These are phyloP conservation scores for Spondyliosoma cantharus DNA, from an alignment of 2,797 vertebrate species.

Conservation along the genomic window DNA sequence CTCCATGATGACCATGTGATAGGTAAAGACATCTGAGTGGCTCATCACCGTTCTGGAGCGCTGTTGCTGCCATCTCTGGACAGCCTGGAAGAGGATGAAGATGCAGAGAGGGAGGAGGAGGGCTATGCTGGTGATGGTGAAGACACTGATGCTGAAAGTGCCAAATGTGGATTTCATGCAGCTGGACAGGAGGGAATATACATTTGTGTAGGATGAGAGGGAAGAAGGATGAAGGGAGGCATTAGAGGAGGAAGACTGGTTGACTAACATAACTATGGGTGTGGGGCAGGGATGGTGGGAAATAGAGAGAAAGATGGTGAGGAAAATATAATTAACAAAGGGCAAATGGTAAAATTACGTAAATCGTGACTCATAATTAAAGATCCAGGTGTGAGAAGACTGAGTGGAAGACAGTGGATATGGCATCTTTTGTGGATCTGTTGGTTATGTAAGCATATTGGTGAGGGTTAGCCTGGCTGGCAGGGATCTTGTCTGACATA, in stretches of 20 bases:
- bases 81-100: not conserved
- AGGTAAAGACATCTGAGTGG: not conserved
- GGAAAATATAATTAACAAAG: not conserved
- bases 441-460: no score
- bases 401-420: no score
- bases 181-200: not conserved
- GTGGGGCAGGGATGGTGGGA: not conserved
- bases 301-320: not conserved
- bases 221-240: not conserved
- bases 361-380: no score
- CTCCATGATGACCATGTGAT: not conserved
- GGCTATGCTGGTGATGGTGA: not conserved
- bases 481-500: no score
- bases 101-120: not conserved
- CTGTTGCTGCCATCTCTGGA: not conserved
- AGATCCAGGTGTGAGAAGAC: no score
- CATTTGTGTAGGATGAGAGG: not conserved
- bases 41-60: not conserved
- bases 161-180: not conserved
- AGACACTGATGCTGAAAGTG: not conserved
- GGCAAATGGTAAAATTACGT: not conserved
- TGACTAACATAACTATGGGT: not conserved
- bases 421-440: no score
- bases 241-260: not conserved
- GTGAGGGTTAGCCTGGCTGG: no score